phyloP scores from a whole-genome alignment of 2,113 vertebrate species.

The Perca fluviatilis region DNA sequence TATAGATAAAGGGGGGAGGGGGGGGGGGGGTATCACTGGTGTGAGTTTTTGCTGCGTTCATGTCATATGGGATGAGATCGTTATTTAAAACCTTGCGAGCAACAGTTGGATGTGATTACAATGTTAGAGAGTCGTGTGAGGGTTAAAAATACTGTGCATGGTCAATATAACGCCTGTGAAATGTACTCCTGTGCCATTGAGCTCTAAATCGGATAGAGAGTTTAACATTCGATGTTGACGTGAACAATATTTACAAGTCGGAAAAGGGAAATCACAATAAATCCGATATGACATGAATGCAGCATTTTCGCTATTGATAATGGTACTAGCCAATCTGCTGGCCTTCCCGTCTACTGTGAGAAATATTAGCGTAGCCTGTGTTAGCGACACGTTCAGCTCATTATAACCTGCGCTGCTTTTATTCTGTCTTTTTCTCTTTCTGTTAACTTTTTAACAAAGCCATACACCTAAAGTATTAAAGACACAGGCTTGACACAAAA shows the following conservation, averaged over 20 bases:
- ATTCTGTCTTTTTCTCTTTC: slow-evolving; percentile 1
- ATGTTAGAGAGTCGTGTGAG: not conserved
- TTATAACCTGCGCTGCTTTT: slow-evolving; percentile 22
- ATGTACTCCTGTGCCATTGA: not conserved
- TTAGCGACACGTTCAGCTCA: slow-evolving; percentile 41
- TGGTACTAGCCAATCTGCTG: slow-evolving; percentile 61
- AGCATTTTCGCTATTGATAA: slow-evolving; percentile 37
- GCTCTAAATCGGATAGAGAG: not conserved
- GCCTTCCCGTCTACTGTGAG: slow-evolving; percentile 72
- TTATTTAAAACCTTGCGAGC: not conserved
- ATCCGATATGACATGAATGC: slow-evolving; percentile 40
- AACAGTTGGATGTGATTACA: not conserved
- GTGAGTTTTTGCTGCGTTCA: slow-evolving; percentile 41
- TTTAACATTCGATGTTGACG: not conserved
- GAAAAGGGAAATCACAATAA: not conserved
- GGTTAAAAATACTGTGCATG: not conserved
- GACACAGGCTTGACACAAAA: slow-evolving; percentile 45
- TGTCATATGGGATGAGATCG: slow-evolving; percentile 26
- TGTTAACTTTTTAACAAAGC: slow-evolving; percentile 38
- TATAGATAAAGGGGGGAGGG: not conserved
- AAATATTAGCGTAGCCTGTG: slow-evolving; percentile 62
- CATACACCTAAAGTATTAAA: slow-evolving; percentile 64
- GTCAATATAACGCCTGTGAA: not conserved
- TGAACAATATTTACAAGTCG: not conserved
- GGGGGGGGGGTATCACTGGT: slow-evolving; percentile 6